Evolutionary conservation across 2,888 invertebrate species (phyloP), one percentile per base, ranked within the genome.

Genomic region (Urechis unicinctus): DNA sequence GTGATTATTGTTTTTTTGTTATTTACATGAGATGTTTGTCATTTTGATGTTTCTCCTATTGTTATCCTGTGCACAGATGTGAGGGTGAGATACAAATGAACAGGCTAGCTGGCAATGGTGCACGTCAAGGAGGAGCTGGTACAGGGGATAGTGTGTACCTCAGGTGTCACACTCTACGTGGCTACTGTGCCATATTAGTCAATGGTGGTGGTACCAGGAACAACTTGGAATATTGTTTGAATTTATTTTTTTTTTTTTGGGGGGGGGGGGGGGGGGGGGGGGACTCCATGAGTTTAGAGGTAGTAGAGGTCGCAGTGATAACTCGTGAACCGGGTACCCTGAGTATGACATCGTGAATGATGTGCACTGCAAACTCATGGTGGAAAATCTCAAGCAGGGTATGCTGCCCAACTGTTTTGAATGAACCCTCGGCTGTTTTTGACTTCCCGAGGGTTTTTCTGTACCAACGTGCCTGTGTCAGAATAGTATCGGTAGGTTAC

Each of bases 71-170:
- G n/a, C n/a, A n/a, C n/a, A n/a, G n/a, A n/a, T n/a, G n/a, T n/a
- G 46, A 47, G 17, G 53, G 53, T 1, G 26, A 6, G 4, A 22
- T 53, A n/a, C 22, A 2, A 1, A 31, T 25, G 22, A 30, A 53
- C 25, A 47, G 53, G 25, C 58, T 46, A 26, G 25, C 41, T 31
- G 49, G 29, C 28, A 56, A 48, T 25, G 28, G 31, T 28, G 47
- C 53, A 24, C 24, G 5, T 6, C 44, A 44, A 13, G 56, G 64
- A 56, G 69, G 69, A 9, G 66, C 58, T 5, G 69, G 69, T 3
- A 65, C 68, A 55, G 69, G 69, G 28, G 69, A 68, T 5, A 61
- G 63, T 30, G 30, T 68, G 4, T 48, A 53, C 3, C 52, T 68
- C 17, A 55, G 36, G 1, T 30, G 66, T 13, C 48, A 49, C 46